Conservation (phyloP, 1,140 invertebrate species). For the Leptinotarsa lineolata region DNA sequence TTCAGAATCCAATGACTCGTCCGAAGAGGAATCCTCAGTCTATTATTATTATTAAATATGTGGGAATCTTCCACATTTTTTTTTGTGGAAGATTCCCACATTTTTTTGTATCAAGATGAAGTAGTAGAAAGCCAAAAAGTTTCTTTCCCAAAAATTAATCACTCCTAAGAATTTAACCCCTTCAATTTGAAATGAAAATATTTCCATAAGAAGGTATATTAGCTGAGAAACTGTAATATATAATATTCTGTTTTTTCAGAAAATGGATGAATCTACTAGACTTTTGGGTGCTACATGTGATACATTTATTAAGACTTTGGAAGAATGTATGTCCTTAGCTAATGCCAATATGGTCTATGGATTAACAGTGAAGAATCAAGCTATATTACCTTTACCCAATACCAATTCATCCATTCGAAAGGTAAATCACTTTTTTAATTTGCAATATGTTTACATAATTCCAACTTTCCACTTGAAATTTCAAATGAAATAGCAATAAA, state of each 20-base stretch:
- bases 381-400: conserved; percentile 49
- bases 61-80: too few species aligned
- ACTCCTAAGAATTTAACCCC: too few species aligned
- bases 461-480: not conserved
- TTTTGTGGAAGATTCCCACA: too few species aligned
- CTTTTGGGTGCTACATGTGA: conserved; percentile 79
- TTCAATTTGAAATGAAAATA: too few species aligned
- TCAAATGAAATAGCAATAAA: too few species aligned
- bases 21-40: too few species aligned
- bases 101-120: too few species aligned
- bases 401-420: conserved; percentile 48
- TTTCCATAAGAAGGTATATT: too few species aligned
- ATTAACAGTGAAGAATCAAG: conserved; percentile 52
- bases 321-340: conserved; percentile 76
- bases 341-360: conserved; percentile 60
- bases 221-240: not conserved
- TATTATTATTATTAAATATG: too few species aligned
- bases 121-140: too few species aligned
- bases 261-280: conserved; percentile 75
- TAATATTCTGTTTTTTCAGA: conserved; percentile 59
- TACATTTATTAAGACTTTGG: conserved; percentile 80
- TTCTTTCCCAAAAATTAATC: too few species aligned
- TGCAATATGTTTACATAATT: not conserved
- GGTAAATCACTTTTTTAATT: conserved; percentile 23
- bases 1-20: too few species aligned